Evolutionary conservation across 1,140 invertebrate species (phyloP).

Genomic region (Drosophila sucinea): DNA sequence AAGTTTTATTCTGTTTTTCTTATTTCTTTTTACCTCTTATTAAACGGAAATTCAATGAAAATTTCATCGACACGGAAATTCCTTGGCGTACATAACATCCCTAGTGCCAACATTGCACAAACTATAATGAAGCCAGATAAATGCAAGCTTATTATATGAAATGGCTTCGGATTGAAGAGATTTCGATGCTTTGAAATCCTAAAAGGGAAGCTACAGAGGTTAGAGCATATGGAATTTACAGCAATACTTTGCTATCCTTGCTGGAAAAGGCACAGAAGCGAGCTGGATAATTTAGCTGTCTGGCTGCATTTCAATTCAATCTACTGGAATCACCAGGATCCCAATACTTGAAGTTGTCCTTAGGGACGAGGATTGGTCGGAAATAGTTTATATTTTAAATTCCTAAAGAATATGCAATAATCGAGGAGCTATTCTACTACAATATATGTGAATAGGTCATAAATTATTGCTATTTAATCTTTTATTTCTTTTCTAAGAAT

Average conservation of each 20-base stretch:
- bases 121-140: conserved; percentile 9
- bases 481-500: too few species aligned
- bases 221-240: not conserved
- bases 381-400: too few species aligned
- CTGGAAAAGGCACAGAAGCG: too few species aligned
- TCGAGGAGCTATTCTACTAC: too few species aligned
- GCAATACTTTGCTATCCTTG: not conserved
- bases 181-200: not conserved
- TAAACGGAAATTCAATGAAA: conserved; percentile 45
- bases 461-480: too few species aligned
- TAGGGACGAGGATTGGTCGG: too few species aligned
- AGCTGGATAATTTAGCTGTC: too few species aligned
- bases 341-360: too few species aligned
- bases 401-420: too few species aligned
- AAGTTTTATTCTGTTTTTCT: conserved; percentile 1
- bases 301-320: too few species aligned
- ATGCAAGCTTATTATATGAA: conserved; percentile 11
- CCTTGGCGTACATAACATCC: not conserved
- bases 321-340: too few species aligned
- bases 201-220: not conserved
- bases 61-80: conserved; percentile 36
- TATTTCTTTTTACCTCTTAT: conserved; percentile 2
- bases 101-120: conserved; percentile 30
- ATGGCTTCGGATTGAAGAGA: conserved; percentile 12
- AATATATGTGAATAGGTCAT: too few species aligned